phyloP scores from a whole-genome alignment of 1,140 invertebrate species.

The Aphelenchoides fujianensis region DNA sequence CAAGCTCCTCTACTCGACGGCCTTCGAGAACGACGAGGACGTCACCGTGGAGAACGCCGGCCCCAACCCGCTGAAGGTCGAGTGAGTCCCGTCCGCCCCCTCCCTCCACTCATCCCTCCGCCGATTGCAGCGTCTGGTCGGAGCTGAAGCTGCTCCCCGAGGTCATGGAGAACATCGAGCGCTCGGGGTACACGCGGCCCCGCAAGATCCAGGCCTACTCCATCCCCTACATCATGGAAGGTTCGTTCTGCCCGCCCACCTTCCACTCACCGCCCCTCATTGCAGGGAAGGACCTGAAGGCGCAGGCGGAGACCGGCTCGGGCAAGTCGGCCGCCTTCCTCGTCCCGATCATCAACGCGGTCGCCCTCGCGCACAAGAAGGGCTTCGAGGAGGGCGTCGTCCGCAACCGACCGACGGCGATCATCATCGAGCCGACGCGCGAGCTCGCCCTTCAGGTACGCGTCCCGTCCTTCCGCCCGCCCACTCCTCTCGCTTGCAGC shows the following conservation, averaged over 20 bases:
- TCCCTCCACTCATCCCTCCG: not conserved
- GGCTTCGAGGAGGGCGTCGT: slow-evolving; percentile 64
- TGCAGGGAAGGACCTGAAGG: slow-evolving; percentile 55
- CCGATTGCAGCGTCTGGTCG: slow-evolving; percentile 6
- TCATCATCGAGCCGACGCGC: slow-evolving; percentile 88
- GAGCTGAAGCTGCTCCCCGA: not conserved
- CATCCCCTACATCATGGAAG: slow-evolving; percentile 30
- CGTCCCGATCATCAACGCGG: slow-evolving; percentile 82
- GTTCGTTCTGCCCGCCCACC: not conserved
- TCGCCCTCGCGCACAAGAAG: slow-evolving; percentile 78
- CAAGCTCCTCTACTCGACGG: not conserved
- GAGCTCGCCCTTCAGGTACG: slow-evolving; percentile 85
- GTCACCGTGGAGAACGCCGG: not conserved
- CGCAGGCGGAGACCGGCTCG: slow-evolving; percentile 63
- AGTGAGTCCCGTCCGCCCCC: not conserved
- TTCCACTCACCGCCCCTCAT: not conserved
- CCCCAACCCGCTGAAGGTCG: not conserved
- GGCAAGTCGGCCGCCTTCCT: slow-evolving; percentile 96
- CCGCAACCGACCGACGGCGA: slow-evolving; percentile 86
- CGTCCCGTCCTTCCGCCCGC: too few species aligned
- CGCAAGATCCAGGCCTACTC: slow-evolving; percentile 63
- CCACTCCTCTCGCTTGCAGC: slow-evolving; percentile 63
- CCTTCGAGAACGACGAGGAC: not conserved
- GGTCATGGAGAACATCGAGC: slow-evolving; percentile 74
- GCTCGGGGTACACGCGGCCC: slow-evolving; percentile 77